Conservation (phyloP, 2,113 vertebrate genomes). For the Aramus guarauna region DNA sequence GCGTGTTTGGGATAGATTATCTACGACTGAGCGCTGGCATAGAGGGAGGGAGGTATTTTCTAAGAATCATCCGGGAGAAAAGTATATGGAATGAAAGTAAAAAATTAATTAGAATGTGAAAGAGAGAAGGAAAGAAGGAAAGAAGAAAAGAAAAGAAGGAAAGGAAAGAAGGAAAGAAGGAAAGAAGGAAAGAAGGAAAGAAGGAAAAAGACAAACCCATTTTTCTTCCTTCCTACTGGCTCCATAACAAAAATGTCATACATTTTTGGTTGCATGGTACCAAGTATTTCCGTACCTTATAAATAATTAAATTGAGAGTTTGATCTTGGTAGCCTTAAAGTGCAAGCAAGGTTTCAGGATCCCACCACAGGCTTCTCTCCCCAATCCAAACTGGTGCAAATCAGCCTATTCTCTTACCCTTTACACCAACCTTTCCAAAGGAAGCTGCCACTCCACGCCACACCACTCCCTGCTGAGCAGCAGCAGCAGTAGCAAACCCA, state of each 20-base stretch:
- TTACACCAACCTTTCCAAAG: not conserved
- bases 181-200: not conserved
- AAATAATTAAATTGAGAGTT: not conserved
- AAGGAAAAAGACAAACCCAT: not conserved
- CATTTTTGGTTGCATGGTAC: not conserved
- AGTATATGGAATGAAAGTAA: not conserved
- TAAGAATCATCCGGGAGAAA: not conserved
- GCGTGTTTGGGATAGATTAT: not conserved
- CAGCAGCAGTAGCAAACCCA: not conserved
- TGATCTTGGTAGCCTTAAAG: not conserved
- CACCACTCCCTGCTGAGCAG: not conserved
- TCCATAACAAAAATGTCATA: not conserved
- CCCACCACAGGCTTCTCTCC: not conserved
- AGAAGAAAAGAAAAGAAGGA: not conserved
- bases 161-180: not conserved
- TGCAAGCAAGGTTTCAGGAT: not conserved
- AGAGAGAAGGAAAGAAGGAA: not conserved
- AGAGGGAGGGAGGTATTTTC: not conserved
- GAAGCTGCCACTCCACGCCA: not conserved
- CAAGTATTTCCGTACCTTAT: not conserved
- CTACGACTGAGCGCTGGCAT: not conserved
- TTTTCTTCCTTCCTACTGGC: not conserved
- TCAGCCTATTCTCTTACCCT: not conserved
- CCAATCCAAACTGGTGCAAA: not conserved
- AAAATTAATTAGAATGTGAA: not conserved